A percentile compares a stretch with the other conserved stretches of the same genome.
These are phyloP conservation scores for Mizuhopecten yessoensis DNA, from an alignment of 1,140 invertebrate genomes.

Conservation along the genomic window DNA sequence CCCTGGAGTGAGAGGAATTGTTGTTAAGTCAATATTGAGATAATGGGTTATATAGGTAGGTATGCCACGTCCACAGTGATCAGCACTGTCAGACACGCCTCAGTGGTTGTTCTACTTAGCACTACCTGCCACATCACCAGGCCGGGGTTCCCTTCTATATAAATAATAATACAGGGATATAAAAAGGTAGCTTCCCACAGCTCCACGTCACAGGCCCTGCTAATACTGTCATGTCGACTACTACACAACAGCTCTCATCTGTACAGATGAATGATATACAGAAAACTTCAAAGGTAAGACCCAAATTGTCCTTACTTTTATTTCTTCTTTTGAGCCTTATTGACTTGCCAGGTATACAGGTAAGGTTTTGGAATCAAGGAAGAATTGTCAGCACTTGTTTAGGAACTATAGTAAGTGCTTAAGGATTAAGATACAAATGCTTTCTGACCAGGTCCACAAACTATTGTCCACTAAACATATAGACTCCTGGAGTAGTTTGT, in stretches of 20 bases:
- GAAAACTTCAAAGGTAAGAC: constrained; percentile 44
- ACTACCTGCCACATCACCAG: not conserved
- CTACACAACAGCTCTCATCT: not conserved
- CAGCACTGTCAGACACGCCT: not conserved
- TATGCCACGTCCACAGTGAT: not conserved
- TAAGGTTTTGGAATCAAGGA: no score
- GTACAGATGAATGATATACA: not conserved
- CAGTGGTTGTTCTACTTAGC: not conserved
- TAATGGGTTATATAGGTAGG: not conserved
- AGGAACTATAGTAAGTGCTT: no score
- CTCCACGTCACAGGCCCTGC: not conserved
- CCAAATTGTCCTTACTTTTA: no score
- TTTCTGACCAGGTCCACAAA: no score
- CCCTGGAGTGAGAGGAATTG: constrained; percentile 20
- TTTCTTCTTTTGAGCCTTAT: no score
- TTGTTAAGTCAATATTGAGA: constrained; percentile 19
- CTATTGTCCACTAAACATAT: no score
- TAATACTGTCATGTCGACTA: not conserved
- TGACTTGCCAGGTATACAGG: no score
- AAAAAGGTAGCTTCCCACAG: not conserved
- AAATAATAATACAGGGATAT: not conserved
- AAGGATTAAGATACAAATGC: no score
- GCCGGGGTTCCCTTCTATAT: not conserved
- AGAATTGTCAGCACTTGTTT: no score
- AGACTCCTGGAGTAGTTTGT: no score